Base-by-base conservation (phyloP, 2,888 invertebrate species). In the Gonocerus acuteangulatus region DNA sequence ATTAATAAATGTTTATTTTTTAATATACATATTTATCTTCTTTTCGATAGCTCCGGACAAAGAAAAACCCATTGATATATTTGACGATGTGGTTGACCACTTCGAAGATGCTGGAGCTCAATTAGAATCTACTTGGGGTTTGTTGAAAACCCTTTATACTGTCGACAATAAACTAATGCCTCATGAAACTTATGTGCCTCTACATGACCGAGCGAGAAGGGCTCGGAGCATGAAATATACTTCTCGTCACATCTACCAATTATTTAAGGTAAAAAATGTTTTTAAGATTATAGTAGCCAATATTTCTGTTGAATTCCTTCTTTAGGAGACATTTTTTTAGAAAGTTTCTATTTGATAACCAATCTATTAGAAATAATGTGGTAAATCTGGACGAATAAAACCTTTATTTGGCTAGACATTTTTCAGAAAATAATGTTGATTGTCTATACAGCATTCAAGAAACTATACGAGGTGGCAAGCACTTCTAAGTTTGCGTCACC, bases 111-210 rank as follows among this genome's bases (percentile, higher is more conserved):
- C 85, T 1, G 83, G 84, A 32, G 79, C 81, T 1, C 85, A 87
- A 9, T 74, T 95, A 49, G 88, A 90, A 71, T 81, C 85, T 51
- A 89, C 89, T 2, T 93, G 91, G 90, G 89, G 90, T 9, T 80
- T 92, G 68, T 85, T 91, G 0, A 93, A 92, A 74, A 84, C 88
- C 2, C 74, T 95, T 11, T 91, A 88, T 71, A 76, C 89, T 52
- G 87, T 89, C 3, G 87, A 89, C 70, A 85, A 85, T 69, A 83
- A 84, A 1, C 72, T 86, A 11, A 89, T 92, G 83, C 88, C 90
- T 0, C 84, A 86, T 2, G 85, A 85, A 69, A 82, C 81, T 48
- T 92, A 89, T 70, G 75, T 86, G 69, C 82, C 86, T 69, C 85
- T 94, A 66, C 88, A 91, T 70, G 84, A 87, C 64, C 78, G 92